phyloP scores from a whole-genome alignment of 2,888 invertebrate genomes.

The Scaptomyza polygonia region DNA sequence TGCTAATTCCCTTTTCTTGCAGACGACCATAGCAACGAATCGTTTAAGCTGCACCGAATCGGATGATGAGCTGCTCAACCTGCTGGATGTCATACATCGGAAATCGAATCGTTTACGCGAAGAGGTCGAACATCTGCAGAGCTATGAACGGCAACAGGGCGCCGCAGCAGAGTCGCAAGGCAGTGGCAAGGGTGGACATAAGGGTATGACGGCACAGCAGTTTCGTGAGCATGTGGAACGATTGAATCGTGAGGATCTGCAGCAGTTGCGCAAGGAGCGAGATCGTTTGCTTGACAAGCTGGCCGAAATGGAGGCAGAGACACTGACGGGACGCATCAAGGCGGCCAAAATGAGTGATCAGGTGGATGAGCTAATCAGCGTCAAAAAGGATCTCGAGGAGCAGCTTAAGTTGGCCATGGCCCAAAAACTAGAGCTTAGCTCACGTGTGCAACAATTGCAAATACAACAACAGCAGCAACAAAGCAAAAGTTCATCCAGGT shows the following conservation, averaged over 20 bases:
- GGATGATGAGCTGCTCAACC: constrained; percentile 93
- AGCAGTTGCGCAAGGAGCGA: constrained; percentile 88
- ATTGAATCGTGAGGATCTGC: constrained; percentile 86
- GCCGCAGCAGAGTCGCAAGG: constrained; percentile 5
- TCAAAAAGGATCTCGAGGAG: constrained; percentile 87
- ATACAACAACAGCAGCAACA: constrained; percentile 63
- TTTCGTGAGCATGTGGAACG: constrained; percentile 82
- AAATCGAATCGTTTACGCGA: constrained; percentile 89
- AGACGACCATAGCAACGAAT: constrained; percentile 82
- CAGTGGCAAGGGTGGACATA: constrained; percentile 39
- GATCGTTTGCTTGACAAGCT: constrained; percentile 90
- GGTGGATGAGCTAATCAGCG: constrained; percentile 86
- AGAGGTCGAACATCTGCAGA: constrained; percentile 88
- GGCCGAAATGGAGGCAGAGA: constrained; percentile 91
- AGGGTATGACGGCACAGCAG: constrained; percentile 80
- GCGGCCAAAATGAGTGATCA: constrained; percentile 88
- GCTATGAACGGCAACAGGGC: constrained; percentile 80
- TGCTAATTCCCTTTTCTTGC: too few species aligned
- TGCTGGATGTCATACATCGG: constrained; percentile 93
- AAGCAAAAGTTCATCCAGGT: constrained; percentile 84
- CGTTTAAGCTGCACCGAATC: constrained; percentile 85
- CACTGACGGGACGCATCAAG: constrained; percentile 88
- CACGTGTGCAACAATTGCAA: constrained; percentile 86
- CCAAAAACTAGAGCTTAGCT: constrained; percentile 86
- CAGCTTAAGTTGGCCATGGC: constrained; percentile 86